Evolutionary conservation across 2,888 invertebrate species (phyloP), one percentile per base, ranked within the genome.

Genomic region (Laspeyria flexula): DNA sequence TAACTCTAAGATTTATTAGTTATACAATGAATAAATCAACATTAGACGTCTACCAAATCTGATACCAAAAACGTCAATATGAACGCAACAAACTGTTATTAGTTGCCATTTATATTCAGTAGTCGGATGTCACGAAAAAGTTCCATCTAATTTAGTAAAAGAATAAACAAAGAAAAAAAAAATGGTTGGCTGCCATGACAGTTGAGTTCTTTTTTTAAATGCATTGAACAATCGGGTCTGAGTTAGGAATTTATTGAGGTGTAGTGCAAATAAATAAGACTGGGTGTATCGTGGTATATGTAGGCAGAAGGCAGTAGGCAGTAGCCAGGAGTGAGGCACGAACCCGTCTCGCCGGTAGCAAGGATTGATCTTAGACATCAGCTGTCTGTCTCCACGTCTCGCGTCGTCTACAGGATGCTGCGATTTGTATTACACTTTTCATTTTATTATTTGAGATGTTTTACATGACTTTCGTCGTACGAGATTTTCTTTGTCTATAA

Each of bases 171-270:
- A 5, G 25, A 38, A 49, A 48, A 52, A 47, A 69, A 71, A 60
- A 66, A 65, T 55, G 59, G 63, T 68, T 65, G 65, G 68, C 59
- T 67, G 50, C 53, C 71, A 60, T 55, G 68, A 67, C 59, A 65
- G 55, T 25, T 50, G 72, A 77, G 85, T 85, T 84, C 78, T 80
- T 83, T 79, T 86, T 85, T 86, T 83, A 77, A 81, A 75, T 81
- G 79, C 73, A 74, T 64, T 75, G 81, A 80, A 86, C 86, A 86
- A 83, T 85, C 86, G 86, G 76, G 77, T 65, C 78, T 71, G 79
- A 71, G 81, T 81, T 82, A 81, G 86, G 86, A 88, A 90, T 89
- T 89, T 90, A 89, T 90, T 87, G 88, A 85, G 86, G 82, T 86
- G 83, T 85, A 80, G 69, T 73, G 79, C 79, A 85, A 86, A 86